Evolutionary conservation across 2,113 vertebrate species (phyloP), one percentile per base, ranked within the genome.

Genomic region (Channa argus): DNA sequence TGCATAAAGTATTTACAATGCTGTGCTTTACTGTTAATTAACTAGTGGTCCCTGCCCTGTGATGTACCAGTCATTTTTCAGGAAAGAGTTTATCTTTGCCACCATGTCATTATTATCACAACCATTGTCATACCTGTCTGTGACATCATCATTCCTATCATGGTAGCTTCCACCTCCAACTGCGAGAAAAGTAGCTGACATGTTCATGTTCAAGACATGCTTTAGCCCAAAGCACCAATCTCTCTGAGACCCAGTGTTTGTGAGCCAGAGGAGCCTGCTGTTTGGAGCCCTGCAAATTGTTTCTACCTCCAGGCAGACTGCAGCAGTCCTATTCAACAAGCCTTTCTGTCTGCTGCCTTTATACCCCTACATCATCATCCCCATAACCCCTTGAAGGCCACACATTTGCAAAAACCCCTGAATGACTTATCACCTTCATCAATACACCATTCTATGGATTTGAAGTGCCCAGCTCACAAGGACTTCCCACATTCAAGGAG

Each of bases 241-340:
- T 24, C 24, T 24, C 24, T 24, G 24, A 24, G 24, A 24, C 24
- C 24, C 24, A 24, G 24, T 24, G 24, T 24, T 24, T 24, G 24
- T 24, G 24, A 63, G 14, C 46, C 41, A 11, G 62, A 72, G 54
- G 60, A 12, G 59, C 36, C 9, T 36, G 65, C 11, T 55, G 61
- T 60, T 50, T 53, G 59, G 74, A 54, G 43, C 5, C 2, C 10
- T 8, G 58, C 63, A 71, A 80, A 47, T 10, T 37, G 37, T 38
- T 52, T 65, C n/a, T 39, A 73, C 69, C 84, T 84, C 70, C 66
- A 79, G 77, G 79, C 69, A 72, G 63, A 4, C 45, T 14, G 51
- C 46, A 56, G 24, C 44, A 50, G 46, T n/a, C 6, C 52, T n/a
- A 9, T 52, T 85, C 83, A 85, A 80, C 76, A 44, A n/a, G 7